These are phyloP conservation scores for Protobothrops flavoviridis DNA, from an alignment of 2,113 vertebrate species.

Conservation along the genomic window DNA sequence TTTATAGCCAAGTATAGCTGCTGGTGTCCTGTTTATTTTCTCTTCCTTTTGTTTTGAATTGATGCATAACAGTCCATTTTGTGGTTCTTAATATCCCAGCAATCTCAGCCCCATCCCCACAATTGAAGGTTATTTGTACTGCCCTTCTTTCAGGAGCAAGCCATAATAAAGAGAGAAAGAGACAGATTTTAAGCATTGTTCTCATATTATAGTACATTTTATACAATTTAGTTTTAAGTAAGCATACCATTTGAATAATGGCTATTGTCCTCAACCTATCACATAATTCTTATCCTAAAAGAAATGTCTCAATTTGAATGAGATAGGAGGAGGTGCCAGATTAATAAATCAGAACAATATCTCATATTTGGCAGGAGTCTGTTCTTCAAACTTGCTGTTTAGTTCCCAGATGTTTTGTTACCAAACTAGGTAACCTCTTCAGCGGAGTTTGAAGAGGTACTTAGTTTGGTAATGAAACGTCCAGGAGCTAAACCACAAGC, in stretches of 20 bases:
- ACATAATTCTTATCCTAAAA: not conserved
- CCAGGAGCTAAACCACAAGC: not conserved
- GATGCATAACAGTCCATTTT: not conserved
- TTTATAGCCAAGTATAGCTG: not conserved
- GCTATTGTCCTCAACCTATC: not conserved
- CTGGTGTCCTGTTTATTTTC: not conserved
- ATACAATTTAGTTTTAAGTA: not conserved
- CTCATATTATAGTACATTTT: not conserved
- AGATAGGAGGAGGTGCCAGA: not conserved
- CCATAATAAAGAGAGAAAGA: not conserved
- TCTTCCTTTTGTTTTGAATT: not conserved
- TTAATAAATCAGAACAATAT: not conserved
- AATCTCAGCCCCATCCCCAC: not conserved
- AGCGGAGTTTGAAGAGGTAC: not conserved
- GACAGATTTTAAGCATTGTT: not conserved
- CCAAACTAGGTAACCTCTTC: not conserved
- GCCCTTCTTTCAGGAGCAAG: not conserved
- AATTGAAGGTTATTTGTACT: not conserved
- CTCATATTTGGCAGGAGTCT: not conserved
- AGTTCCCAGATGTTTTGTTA: not conserved
- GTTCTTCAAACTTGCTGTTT: not conserved
- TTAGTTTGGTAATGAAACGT: not conserved
- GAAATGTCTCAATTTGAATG: not conserved
- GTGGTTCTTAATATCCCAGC: not conserved
- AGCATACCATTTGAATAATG: not conserved